A percentile compares a stretch with the other conserved stretches of the same genome.
Conservation (phyloP, 2,888 invertebrate genomes). For the Catocala nupta region DNA sequence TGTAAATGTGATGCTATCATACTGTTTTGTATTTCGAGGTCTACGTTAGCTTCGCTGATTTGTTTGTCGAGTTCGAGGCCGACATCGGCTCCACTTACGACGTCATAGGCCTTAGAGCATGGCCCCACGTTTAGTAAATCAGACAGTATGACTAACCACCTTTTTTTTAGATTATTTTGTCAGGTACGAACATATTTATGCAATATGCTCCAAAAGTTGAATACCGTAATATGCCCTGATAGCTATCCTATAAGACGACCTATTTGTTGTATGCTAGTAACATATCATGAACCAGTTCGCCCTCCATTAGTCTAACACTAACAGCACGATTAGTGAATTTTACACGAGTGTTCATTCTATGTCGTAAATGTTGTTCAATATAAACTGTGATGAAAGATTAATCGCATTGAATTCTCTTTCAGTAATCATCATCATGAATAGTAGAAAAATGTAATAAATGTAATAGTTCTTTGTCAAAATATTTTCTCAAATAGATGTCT, state of each 20-base stretch:
- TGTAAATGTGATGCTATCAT: conserved; percentile 1
- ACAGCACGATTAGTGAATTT: conserved; percentile 3
- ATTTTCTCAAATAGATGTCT: not conserved
- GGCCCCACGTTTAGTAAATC: not conserved
- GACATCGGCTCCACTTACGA: not conserved
- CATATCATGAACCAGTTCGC: not conserved
- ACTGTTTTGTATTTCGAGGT: not conserved
- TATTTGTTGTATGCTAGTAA: not conserved
- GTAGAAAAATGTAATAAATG: not conserved
- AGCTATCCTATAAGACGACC: not conserved
- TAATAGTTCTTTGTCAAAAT: not conserved
- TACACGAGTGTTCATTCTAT: not conserved
- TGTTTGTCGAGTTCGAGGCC: not conserved
- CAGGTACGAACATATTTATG: conserved; percentile 1
- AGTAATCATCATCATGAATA: conserved; percentile 4
- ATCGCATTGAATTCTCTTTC: conserved; percentile 5
- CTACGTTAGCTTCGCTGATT: not conserved
- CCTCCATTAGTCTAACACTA: conserved; percentile 3
- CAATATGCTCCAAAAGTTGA: not conserved
- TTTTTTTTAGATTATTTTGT: not conserved
- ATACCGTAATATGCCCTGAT: too few species aligned
- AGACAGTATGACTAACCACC: not conserved
- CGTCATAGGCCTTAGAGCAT: not conserved
- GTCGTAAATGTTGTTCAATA: conserved; percentile 2
- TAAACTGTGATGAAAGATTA: not conserved